A percentile compares a stretch with the other conserved stretches of the same genome.
These are phyloP conservation scores for Lepidurus arcticus DNA, from an alignment of 1,140 invertebrate genomes.

Conservation along the genomic window DNA sequence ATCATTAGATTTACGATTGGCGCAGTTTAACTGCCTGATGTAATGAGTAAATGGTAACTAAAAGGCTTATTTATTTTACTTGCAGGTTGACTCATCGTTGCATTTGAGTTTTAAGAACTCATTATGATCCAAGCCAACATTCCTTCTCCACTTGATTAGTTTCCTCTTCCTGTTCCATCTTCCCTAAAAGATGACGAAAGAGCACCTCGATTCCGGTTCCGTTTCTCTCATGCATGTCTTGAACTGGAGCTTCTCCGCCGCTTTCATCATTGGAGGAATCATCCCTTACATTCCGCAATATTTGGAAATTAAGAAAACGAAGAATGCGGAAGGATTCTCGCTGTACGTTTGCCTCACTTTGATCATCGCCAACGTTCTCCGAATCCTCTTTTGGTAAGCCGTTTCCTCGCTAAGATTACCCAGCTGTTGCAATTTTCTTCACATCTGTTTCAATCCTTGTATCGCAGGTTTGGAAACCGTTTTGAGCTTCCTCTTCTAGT, in stretches of 20 bases:
- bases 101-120: background rate
- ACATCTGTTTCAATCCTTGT: slow-evolving; percentile 35
- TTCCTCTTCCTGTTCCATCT: background rate
- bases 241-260: slow-evolving; percentile 39
- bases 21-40: too few species aligned
- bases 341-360: slow-evolving; percentile 91
- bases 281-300: slow-evolving; percentile 88
- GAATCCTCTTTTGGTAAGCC: slow-evolving; percentile 94
- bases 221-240: slow-evolving; percentile 16
- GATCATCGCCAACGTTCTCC: slow-evolving; percentile 88
- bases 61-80: background rate
- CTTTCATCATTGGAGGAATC: slow-evolving; percentile 88
- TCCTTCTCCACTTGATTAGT: background rate
- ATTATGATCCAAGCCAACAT: background rate
- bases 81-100: background rate
- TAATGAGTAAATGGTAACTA: background rate
- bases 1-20: too few species aligned
- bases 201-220: background rate
- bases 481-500: slow-evolving; percentile 91
- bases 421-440: background rate
- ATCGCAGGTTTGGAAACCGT: slow-evolving; percentile 89
- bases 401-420: slow-evolving; percentile 6
- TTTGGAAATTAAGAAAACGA: slow-evolving; percentile 77
- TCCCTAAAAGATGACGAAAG: background rate
- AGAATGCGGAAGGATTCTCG: slow-evolving; percentile 93